These are phyloP conservation scores for Ictidomys tridecemlineatus DNA, from an alignment of 2,113 vertebrate genomes.

Conservation along the genomic window DNA sequence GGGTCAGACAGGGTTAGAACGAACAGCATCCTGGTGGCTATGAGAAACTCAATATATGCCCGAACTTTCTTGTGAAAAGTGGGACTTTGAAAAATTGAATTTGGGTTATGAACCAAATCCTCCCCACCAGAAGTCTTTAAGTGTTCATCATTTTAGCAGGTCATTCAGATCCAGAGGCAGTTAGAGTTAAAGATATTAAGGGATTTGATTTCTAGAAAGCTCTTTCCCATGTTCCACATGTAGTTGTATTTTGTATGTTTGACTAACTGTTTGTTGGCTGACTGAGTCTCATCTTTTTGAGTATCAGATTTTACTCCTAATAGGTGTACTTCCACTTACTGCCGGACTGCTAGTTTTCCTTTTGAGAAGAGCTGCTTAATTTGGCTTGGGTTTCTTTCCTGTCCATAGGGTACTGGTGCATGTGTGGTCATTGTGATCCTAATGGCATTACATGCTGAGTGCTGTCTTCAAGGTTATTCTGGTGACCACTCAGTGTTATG, in stretches of 20 bases:
- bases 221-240: slow-evolving; percentile 1
- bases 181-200: neutral
- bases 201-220: slow-evolving; percentile 76
- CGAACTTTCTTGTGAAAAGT: neutral
- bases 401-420: neutral
- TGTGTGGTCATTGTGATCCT: neutral
- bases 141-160: slow-evolving; percentile 61
- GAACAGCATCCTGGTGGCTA: neutral
- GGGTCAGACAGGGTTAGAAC: neutral
- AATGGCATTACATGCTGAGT: neutral
- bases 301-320: slow-evolving; percentile 71
- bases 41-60: slow-evolving; percentile 21
- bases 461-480: neutral
- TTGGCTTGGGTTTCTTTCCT: slow-evolving; percentile 60
- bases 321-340: slow-evolving; percentile 68
- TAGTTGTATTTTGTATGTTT: slow-evolving; percentile 55
- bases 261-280: slow-evolving; percentile 75
- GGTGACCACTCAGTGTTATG: neutral
- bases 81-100: slow-evolving; percentile 68
- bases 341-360: slow-evolving; percentile 56
- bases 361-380: slow-evolving; percentile 56
- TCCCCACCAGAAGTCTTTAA: neutral
- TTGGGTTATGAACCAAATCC: slow-evolving; percentile 15
- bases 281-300: slow-evolving; percentile 41
- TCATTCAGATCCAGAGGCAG: neutral